phyloP scores from a whole-genome alignment of 1,140 invertebrate species.

The Pachypsylla venusta region DNA sequence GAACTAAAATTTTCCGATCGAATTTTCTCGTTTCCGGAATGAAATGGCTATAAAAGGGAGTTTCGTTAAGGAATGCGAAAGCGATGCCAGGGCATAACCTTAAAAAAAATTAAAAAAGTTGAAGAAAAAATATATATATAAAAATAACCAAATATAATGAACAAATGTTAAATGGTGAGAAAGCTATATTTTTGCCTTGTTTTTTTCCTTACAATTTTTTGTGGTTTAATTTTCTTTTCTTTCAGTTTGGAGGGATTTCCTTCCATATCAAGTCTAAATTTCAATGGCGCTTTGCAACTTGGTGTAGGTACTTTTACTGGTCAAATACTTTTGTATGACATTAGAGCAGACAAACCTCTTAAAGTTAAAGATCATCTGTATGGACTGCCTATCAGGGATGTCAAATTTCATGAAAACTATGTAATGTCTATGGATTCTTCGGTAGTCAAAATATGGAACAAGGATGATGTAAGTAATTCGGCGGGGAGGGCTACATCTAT shows the following conservation, averaged over 20 bases:
- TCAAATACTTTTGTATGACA: conserved; percentile 87
- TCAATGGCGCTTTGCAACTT: conserved; percentile 65
- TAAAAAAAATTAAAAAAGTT: too few species aligned
- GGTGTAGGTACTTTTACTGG: conserved; percentile 87
- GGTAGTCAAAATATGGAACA: conserved; percentile 90
- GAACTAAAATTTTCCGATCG: too few species aligned
- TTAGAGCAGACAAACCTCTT: conserved; percentile 78
- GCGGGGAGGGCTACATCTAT: too few species aligned
- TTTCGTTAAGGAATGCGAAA: too few species aligned
- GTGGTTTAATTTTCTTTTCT: conserved; percentile 23
- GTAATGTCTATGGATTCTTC: conserved; percentile 85
- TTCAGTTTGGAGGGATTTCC: conserved; percentile 48
- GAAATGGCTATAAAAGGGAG: too few species aligned
- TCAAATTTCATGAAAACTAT: conserved; percentile 78
- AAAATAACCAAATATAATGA: too few species aligned
- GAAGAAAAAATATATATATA: too few species aligned
- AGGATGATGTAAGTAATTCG: conserved; percentile 62
- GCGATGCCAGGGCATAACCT: too few species aligned
- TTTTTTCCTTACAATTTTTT: conserved; percentile 16
- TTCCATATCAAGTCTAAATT: conserved; percentile 62
- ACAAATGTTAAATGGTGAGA: too few species aligned
- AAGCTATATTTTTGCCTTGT: too few species aligned
- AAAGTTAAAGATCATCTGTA: conserved; percentile 91
- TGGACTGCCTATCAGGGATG: conserved; percentile 74
- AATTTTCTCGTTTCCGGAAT: too few species aligned